A percentile compares a stretch with the other conserved stretches of the same genome.
Evolutionary conservation across 2,888 invertebrate genomes (phyloP).

Genomic region (Diogma glabrata): DNA sequence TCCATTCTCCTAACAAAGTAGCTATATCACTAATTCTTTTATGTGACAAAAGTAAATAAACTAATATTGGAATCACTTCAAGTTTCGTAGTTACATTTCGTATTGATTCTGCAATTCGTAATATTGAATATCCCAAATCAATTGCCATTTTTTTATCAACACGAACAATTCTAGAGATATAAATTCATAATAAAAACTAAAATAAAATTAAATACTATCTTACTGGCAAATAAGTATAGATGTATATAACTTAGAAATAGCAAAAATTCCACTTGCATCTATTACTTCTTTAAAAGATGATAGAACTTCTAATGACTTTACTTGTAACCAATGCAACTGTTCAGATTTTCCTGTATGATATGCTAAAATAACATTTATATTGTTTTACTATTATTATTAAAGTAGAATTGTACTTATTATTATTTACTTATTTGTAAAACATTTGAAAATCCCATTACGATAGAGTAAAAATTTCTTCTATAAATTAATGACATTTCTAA

Average conservation of each 20-base stretch:
- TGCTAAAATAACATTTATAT: neutral
- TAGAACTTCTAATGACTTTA: neutral
- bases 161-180: neutral
- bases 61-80: constrained; percentile 6
- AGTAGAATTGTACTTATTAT: neutral
- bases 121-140: constrained; percentile 1
- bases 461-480: neutral
- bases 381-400: neutral
- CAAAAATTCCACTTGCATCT: neutral
- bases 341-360: neutral
- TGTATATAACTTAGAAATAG: constrained; percentile 10
- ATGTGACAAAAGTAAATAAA: neutral
- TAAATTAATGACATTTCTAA: constrained; percentile 4
- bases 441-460: constrained; percentile 11
- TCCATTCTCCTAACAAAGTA: neutral
- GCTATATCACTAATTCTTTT: neutral
- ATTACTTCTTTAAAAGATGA: neutral
- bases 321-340: neutral
- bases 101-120: constrained; percentile 2
- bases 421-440: constrained; percentile 1
- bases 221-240: constrained; percentile 7
- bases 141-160: neutral
- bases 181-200: constrained; percentile 30
- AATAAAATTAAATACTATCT: constrained; percentile 20
- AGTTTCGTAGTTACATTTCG: neutral